phyloP scores from a whole-genome alignment of 2,113 vertebrate genomes.

The Rhabdornis inornatus region DNA sequence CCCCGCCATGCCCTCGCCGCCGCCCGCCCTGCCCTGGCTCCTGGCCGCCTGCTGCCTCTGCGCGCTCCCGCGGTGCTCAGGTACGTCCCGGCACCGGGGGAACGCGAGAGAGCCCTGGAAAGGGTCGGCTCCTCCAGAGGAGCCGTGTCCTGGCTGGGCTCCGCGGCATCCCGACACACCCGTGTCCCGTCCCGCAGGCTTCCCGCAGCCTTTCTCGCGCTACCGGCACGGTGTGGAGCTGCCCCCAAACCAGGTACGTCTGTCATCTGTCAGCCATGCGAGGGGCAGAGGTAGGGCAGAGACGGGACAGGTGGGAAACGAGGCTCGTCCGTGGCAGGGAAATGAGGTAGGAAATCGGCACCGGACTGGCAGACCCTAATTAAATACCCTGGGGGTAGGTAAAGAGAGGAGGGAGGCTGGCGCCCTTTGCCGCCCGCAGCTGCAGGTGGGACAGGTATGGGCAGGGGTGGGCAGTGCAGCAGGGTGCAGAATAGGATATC shows the following conservation, averaged over 20 bases:
- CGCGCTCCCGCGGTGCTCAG: slow-evolving; percentile 14
- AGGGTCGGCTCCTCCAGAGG: not conserved
- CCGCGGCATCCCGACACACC: not conserved
- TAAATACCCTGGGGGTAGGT: not conserved
- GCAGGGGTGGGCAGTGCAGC: not conserved
- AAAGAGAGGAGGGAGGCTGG: not conserved
- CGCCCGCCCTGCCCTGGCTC: slow-evolving; percentile 3
- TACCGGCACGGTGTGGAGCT: not conserved
- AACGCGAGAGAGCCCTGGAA: fast-evolving
- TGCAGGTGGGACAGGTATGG: fast-evolving
- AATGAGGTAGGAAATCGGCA: fast-evolving
- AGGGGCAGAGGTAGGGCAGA: not conserved
- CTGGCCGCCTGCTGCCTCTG: slow-evolving; percentile 50
- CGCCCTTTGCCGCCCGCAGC: not conserved
- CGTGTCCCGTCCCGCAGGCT: slow-evolving; percentile 22
- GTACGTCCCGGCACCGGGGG: not conserved
- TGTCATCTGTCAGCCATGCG: not conserved
- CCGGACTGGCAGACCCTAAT: fast-evolving
- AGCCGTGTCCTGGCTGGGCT: not conserved
- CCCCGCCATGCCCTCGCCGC: not conserved
- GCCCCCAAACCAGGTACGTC: slow-evolving; percentile 43
- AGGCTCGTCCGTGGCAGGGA: not conserved
- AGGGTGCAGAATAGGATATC: fast-evolving
- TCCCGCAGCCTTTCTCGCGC: slow-evolving; percentile 36
- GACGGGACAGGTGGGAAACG: not conserved